phyloP scores from a whole-genome alignment of 2,113 vertebrate species.

The Eptatretus burgeri region DNA sequence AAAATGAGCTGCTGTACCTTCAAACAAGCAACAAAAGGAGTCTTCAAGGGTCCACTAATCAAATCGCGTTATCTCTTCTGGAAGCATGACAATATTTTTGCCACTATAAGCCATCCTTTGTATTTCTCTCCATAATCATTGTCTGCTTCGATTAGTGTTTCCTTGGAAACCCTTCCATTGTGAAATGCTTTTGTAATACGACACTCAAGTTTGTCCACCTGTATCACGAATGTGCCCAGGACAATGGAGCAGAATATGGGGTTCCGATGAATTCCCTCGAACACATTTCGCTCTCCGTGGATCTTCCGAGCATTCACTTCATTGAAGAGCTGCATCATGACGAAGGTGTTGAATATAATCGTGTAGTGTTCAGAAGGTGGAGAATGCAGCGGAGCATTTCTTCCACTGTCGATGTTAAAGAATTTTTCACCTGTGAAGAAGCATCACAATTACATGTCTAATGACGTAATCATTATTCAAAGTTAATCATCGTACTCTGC shows the following conservation, averaged over 20 bases:
- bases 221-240: constrained; percentile 69
- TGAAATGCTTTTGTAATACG: neutral
- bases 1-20: no score
- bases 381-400: constrained; percentile 58
- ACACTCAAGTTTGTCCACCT: constrained; percentile 24
- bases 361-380: constrained; percentile 92
- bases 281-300: constrained; percentile 89
- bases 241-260: constrained; percentile 86
- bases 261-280: constrained; percentile 95
- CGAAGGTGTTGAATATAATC: constrained; percentile 91
- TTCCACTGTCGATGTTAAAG: constrained; percentile 75
- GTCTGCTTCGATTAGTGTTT: no score
- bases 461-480: no score
- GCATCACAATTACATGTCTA: no score
- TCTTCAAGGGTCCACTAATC: no score
- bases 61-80: no score
- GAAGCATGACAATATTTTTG: no score
- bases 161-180: no score
- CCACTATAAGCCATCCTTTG: no score
- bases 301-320: constrained; percentile 97
- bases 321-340: constrained; percentile 97
- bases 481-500: no score
- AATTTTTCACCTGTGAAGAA: constrained; percentile 44
- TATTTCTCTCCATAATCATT: no score
- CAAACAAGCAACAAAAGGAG: no score